Base-by-base conservation (phyloP, 2,888 invertebrate species). In the Tinea trinotella region DNA sequence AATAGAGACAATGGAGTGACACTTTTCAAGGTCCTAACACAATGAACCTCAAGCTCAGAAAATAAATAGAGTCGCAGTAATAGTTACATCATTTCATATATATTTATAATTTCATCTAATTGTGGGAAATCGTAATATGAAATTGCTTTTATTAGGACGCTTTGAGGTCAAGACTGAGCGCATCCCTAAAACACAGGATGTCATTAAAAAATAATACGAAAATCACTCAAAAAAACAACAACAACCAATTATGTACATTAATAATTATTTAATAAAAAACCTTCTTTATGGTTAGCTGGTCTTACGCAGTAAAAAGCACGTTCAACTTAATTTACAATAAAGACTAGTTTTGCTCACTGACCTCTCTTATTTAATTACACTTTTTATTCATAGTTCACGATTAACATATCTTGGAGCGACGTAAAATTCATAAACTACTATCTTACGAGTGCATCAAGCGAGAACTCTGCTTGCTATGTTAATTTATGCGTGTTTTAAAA, bases 341-440 rank as follows among this genome's bases (percentile, higher is more conserved):
- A 74, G 66, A 70, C 70, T 64, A 66, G 7, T 2, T 34, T 74
- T 82, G 79, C 81, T 76, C 78, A 82, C 75, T 85, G 84, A 85
- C 84, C 84, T 84, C 81, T 78, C 77, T 68, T 73, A 69, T 56
- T 74, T 84, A 84, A 84, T 84, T 79, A 75, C 68, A 67, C 66
- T 64, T 68, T 68, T 65, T 62, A 68, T 75, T 76, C 84, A 84
- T 83, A 85, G 84, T 85, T 85, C 84, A 85, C 83, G 76, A 78
- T 80, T 82, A 81, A 77, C 80, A 74, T 72, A 76, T 79, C 77
- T 79, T 65, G 66, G 61, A 61, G 59, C 59, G 69, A 69, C 67
- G 66, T 77, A 73, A 76, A 74, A 73, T 70, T 76, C 76, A 75
- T 75, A 71, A 70, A 63, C 60, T 63, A 60, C 66, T 78, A 80